Percentiles rank a stretch among this genome's conserved stretches.
Evolutionary conservation across 2,888 invertebrate species (phyloP).

Genomic region (Habroteleia sp.): DNA sequence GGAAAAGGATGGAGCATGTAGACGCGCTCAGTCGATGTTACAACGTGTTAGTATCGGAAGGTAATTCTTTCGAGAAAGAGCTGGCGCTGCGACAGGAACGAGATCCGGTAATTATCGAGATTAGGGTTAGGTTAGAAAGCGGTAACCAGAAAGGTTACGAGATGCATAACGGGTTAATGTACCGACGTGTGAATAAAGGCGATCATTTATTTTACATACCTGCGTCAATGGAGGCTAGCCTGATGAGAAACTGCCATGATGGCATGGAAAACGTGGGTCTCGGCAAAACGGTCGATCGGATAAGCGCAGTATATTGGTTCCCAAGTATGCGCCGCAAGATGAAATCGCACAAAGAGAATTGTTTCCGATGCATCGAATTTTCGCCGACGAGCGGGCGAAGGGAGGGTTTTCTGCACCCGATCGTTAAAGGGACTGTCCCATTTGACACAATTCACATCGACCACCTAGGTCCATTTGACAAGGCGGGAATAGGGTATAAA

Average conservation of each 20-base stretch:
- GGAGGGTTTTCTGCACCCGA: slow-evolving; percentile 11
- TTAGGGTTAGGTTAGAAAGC: slow-evolving; percentile 11
- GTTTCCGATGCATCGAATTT: slow-evolving; percentile 70
- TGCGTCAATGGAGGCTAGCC: not conserved
- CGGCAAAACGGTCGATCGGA: slow-evolving; percentile 38
- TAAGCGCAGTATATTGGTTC: slow-evolving; percentile 64
- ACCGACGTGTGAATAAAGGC: slow-evolving; percentile 53
- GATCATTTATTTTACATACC: not conserved
- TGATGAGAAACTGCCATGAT: slow-evolving; percentile 39
- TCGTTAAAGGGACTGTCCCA: slow-evolving; percentile 11
- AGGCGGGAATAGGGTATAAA: slow-evolving; percentile 23
- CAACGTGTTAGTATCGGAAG: not conserved
- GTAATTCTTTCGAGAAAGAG: not conserved
- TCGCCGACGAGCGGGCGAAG: slow-evolving; percentile 57
- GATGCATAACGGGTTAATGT: slow-evolving; percentile 66
- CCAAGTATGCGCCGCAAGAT: slow-evolving; percentile 59
- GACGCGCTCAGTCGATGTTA: slow-evolving; percentile 2
- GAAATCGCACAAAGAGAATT: slow-evolving; percentile 68
- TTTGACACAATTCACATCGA: slow-evolving; percentile 29
- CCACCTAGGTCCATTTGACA: not conserved
- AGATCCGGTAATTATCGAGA: not conserved
- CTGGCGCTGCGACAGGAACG: slow-evolving; percentile 7
- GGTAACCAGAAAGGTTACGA: slow-evolving; percentile 43
- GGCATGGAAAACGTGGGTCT: slow-evolving; percentile 54
- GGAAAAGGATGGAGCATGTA: slow-evolving; percentile 4